These are phyloP conservation scores for Melanostoma scalare DNA, from an alignment of 2,888 invertebrate species.

Conservation along the genomic window DNA sequence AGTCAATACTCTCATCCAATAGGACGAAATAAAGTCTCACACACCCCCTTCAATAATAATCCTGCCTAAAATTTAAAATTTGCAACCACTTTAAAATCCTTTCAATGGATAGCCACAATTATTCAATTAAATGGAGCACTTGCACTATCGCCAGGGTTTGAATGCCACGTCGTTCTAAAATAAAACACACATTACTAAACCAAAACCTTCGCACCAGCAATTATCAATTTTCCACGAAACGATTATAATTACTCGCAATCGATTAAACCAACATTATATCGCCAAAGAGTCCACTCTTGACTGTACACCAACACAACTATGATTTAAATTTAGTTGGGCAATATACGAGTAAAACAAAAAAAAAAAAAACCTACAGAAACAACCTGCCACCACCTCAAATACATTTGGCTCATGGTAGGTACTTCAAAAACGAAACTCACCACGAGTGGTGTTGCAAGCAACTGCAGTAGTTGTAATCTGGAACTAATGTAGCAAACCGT, in stretches of 20 bases:
- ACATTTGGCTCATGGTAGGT: slow-evolving; percentile 25
- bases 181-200: slow-evolving; percentile 1
- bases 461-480: not conserved
- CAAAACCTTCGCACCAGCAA: slow-evolving; percentile 47
- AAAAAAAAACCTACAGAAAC: slow-evolving; percentile 8
- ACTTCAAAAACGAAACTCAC: slow-evolving; percentile 45
- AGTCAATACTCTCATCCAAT: slow-evolving; percentile 6
- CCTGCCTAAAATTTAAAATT: slow-evolving; percentile 17
- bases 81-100: slow-evolving; percentile 14
- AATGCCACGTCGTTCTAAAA: slow-evolving; percentile 5
- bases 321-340: too few species aligned
- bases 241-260: slow-evolving; percentile 72
- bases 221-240: slow-evolving; percentile 68
- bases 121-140: slow-evolving; percentile 67
- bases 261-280: slow-evolving; percentile 70
- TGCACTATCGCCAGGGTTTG: not conserved
- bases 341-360: not conserved
- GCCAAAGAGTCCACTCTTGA: slow-evolving; percentile 8
- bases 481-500: not conserved
- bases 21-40: slow-evolving; percentile 24
- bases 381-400: slow-evolving; percentile 42
- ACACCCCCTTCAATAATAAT: not conserved
- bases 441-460: slow-evolving; percentile 16
- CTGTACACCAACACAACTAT: too few species aligned
- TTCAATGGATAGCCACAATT: slow-evolving; percentile 50